phyloP scores from a whole-genome alignment of 1,140 invertebrate genomes.

The Drosophila serrata region DNA sequence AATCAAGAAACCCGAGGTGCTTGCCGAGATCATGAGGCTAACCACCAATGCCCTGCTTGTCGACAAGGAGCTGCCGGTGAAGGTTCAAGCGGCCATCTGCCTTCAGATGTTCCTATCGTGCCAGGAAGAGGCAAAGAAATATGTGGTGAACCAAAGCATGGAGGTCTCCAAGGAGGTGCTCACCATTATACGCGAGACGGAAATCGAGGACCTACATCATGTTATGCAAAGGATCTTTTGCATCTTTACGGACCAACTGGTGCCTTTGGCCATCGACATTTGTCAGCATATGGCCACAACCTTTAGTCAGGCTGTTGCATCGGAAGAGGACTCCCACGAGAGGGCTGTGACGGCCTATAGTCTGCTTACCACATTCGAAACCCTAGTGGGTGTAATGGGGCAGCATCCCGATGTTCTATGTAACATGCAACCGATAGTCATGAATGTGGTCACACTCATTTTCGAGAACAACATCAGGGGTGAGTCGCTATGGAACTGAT shows the following conservation, averaged over 20 bases:
- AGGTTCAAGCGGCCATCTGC: conserved; percentile 98
- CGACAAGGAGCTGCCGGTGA: conserved; percentile 97
- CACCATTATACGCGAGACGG: conserved; percentile 96
- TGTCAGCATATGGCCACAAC: conserved; percentile 96
- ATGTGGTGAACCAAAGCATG: conserved; percentile 94
- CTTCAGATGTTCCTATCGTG: conserved; percentile 94
- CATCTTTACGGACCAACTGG: conserved; percentile 95
- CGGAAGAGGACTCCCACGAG: conserved; percentile 96
- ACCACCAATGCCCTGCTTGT: conserved; percentile 92
- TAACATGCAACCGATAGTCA: conserved; percentile 96
- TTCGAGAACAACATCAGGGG: conserved; percentile 94
- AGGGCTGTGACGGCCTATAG: conserved; percentile 99
- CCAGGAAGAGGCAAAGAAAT: conserved; percentile 93
- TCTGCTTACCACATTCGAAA: conserved; percentile 98
- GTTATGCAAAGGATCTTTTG: conserved; percentile 98
- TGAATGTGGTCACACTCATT: conserved; percentile 95
- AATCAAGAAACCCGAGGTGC: conserved; percentile 94
- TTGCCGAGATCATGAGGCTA: conserved; percentile 92
- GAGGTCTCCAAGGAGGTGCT: conserved; percentile 94
- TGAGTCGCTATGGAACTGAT: conserved; percentile 78
- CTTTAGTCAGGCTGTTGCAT: conserved; percentile 93
- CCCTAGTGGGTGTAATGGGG: conserved; percentile 97
- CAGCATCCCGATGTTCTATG: conserved; percentile 94
- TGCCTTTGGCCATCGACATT: conserved; percentile 97
- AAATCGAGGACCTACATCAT: conserved; percentile 98